Conservation (phyloP, 2,797 vertebrate genomes). For the Lates japonicus region DNA sequence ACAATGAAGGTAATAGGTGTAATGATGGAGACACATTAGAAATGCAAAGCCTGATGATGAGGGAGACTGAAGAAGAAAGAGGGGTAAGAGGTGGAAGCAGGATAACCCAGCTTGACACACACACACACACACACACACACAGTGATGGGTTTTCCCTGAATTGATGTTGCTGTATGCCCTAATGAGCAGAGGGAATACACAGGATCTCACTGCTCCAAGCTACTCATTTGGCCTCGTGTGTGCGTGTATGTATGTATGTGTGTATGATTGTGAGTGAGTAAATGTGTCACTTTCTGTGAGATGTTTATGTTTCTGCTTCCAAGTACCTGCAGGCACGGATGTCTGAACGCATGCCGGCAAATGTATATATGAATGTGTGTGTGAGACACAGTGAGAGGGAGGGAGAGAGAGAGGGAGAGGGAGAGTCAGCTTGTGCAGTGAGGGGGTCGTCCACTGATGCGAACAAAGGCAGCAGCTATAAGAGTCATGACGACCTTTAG, state of each 20-base stretch:
- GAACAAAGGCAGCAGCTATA: constrained; percentile 71
- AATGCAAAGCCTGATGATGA: constrained; percentile 52
- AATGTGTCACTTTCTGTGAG: constrained; percentile 42
- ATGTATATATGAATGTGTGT: constrained; percentile 29
- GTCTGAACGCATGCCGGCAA: constrained; percentile 3
- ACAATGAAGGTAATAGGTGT: constrained; percentile 16
- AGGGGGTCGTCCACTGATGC: constrained; percentile 41
- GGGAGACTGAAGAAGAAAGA: constrained; percentile 24
- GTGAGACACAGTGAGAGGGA: not conserved
- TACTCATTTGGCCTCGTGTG: constrained; percentile 56
- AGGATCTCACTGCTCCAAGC: constrained; percentile 60
- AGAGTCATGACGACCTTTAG: constrained; percentile 61
- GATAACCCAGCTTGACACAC: constrained; percentile 32
- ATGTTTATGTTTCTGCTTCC: constrained; percentile 44
- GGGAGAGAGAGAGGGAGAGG: constrained; percentile 9
- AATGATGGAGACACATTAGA: constrained; percentile 45
- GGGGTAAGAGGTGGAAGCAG: constrained; percentile 18
- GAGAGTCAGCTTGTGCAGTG: constrained; percentile 21
- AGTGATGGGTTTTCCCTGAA: constrained; percentile 72
- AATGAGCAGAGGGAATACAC: constrained; percentile 78
- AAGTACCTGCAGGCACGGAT: constrained; percentile 20
- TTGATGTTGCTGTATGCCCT: constrained; percentile 71
- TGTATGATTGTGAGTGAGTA: constrained; percentile 23
- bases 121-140: constrained; percentile 35
- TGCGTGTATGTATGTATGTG: constrained; percentile 5